A percentile compares a stretch with the other conserved stretches of the same genome.
Evolutionary conservation across 2,888 invertebrate genomes (phyloP).

Genomic region (Morpho deidamia): DNA sequence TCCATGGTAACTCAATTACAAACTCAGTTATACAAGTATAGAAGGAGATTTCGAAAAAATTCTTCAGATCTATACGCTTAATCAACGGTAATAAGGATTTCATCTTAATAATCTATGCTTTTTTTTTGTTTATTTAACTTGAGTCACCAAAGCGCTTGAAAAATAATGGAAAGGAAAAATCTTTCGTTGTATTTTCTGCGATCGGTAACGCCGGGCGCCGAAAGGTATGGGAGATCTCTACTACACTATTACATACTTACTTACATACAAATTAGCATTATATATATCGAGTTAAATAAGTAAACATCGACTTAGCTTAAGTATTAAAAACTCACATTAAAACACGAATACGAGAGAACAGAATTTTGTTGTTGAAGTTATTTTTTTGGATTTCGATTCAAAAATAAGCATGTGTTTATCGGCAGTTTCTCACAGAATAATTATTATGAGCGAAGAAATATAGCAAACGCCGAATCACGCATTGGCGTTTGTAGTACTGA

Average conservation of each 20-base stretch:
- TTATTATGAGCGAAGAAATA: conserved; percentile 19
- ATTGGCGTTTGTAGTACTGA: neutral
- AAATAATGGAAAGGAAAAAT: conserved; percentile 51
- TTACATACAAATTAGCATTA: conserved; percentile 74
- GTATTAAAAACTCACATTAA: conserved; percentile 66
- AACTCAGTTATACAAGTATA: no score
- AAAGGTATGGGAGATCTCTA: conserved; percentile 75
- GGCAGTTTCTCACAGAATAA: conserved; percentile 6
- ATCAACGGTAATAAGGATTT: no score
- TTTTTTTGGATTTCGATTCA: conserved; percentile 2
- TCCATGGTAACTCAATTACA: conserved; percentile 3
- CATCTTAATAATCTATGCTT: no score
- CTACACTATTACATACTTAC: conserved; percentile 72
- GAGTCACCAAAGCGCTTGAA: conserved; percentile 8
- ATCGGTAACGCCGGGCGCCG: conserved; percentile 59
- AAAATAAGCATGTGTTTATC: conserved; percentile 3
- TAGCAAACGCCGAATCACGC: conserved; percentile 18
- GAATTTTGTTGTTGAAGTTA: conserved; percentile 32
- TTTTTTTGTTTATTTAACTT: neutral
- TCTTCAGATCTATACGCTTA: no score
- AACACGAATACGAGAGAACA: conserved; percentile 50
- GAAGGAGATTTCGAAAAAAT: no score
- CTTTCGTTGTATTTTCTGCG: conserved; percentile 69
- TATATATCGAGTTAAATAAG: conserved; percentile 68
- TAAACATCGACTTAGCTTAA: conserved; percentile 78